phyloP scores from a whole-genome alignment of 1,140 invertebrate species.

The Aphelenchoides avenae region DNA sequence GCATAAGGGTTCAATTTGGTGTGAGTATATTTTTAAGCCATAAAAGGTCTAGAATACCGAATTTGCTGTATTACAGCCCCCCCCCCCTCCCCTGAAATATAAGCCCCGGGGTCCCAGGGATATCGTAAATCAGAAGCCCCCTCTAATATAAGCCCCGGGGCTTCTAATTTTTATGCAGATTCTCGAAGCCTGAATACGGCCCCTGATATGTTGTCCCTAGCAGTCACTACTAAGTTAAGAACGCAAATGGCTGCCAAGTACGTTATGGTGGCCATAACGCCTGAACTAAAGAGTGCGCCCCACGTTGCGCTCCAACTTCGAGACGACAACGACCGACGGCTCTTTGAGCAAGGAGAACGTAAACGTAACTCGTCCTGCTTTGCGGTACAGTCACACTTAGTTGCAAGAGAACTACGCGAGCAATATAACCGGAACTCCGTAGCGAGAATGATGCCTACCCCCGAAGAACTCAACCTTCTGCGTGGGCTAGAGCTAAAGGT shows the following conservation, averaged over 20 bases:
- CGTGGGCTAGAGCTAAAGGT: too few relatives aligned
- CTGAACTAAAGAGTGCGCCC: not conserved
- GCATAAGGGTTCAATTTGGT: too few relatives aligned
- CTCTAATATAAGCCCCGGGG: not conserved
- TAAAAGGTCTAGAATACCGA: too few relatives aligned
- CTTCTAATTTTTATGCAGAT: too few relatives aligned
- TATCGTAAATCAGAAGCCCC: not conserved
- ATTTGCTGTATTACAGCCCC: too few relatives aligned
- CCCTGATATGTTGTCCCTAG: too few relatives aligned
- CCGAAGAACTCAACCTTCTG: not conserved
- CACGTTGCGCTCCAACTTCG: not conserved
- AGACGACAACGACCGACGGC: not conserved
- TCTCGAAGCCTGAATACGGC: too few relatives aligned
- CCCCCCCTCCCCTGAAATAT: too few relatives aligned
- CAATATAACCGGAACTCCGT: not conserved
- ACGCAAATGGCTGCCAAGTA: conserved; percentile 5
- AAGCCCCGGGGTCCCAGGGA: not conserved
- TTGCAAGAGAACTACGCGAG: not conserved
- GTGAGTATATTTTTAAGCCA: too few relatives aligned
- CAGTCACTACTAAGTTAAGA: too few relatives aligned
- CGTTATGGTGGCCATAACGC: not conserved
- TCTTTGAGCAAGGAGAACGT: conserved; percentile 1
- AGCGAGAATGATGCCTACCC: not conserved
- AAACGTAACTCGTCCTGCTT: too few relatives aligned
- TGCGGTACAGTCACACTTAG: too few relatives aligned